Evolutionary conservation across 1,140 invertebrate species (phyloP), one percentile per base, ranked within the genome.

Genomic region (Ditylenchus dipsaci): DNA sequence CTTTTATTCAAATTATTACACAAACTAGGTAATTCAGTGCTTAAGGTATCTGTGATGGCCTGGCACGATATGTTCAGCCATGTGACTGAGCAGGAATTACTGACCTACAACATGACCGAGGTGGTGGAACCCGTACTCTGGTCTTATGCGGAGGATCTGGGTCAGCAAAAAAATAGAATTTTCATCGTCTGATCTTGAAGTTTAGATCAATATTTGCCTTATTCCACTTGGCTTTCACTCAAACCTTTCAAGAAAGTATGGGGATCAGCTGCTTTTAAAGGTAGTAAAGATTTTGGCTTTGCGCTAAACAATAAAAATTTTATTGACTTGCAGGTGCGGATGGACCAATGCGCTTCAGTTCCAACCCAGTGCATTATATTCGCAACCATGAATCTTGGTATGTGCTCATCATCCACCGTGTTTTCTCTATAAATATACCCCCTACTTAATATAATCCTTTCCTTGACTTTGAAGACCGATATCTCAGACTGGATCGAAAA

Each of bases 31-130:
- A 11, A 11, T 11, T 38, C 3, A 13, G 29, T 56, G 19, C 26
- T 77, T n/a, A 45, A 81, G 65, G 69, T 74, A 17, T 68, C 69
- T 15, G 69, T 83, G 9, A 65, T 83, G 5, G 81, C 79, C 1
- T 82, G 80, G 80, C 81, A 81, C 68, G 79, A 81, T 66, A 81
- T 82, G 80, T 58, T 77, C 47, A 72, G 33, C 8, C 49, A 67
- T 61, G 45, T 33, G 33, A 59, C 38, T n/a, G 38, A 23, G 13
- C 17, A 67, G 29, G 21, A 43, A 71, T 13, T 61, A 5, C 29
- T 33, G 9, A 29, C 33, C 42, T 78, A 74, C 38, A 66, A 75
- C 19, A 29, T 82, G 47, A 80, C 63, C 38, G 59, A 79, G 13
- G 33, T 77, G 1, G 8, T 82, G 11, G 77, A 82, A 59, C 80